These are phyloP conservation scores for Cyclina sinensis DNA, from an alignment of 1,140 invertebrate species.

Conservation along the genomic window DNA sequence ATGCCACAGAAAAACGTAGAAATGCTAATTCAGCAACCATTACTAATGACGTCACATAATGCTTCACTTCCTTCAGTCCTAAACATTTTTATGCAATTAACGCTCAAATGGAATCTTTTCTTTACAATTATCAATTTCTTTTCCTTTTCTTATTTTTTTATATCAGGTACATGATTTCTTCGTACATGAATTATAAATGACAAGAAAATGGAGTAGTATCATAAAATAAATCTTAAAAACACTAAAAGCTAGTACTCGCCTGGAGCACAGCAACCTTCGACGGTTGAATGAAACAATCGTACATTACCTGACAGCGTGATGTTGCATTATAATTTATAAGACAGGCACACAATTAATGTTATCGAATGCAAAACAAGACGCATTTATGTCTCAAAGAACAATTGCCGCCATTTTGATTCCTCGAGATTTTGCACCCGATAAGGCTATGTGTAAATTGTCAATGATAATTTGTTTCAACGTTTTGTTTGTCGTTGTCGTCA, in stretches of 20 bases:
- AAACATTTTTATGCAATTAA: no score
- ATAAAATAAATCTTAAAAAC: neutral
- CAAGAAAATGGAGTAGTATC: neutral
- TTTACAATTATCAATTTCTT: no score
- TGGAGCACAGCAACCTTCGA: neutral
- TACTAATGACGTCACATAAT: no score
- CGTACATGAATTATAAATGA: neutral
- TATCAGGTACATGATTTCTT: no score
- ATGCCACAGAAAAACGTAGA: no score
- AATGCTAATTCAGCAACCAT: no score
- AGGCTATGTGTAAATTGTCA: conserved; percentile 29
- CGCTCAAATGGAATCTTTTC: no score
- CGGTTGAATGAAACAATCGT: neutral
- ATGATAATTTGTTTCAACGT: neutral
- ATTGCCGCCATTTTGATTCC: conserved; percentile 1
- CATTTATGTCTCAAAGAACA: neutral
- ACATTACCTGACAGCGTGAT: neutral
- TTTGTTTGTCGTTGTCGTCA: conserved; percentile 32
- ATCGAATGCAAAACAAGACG: neutral
- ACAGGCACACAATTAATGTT: neutral
- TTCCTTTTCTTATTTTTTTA: no score
- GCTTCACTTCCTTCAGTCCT: no score
- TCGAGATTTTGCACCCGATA: neutral
- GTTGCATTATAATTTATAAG: conserved; percentile 35
- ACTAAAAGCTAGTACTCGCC: neutral